Conservation (phyloP, 2,113 vertebrate species). For the Actinemys pallida region DNA sequence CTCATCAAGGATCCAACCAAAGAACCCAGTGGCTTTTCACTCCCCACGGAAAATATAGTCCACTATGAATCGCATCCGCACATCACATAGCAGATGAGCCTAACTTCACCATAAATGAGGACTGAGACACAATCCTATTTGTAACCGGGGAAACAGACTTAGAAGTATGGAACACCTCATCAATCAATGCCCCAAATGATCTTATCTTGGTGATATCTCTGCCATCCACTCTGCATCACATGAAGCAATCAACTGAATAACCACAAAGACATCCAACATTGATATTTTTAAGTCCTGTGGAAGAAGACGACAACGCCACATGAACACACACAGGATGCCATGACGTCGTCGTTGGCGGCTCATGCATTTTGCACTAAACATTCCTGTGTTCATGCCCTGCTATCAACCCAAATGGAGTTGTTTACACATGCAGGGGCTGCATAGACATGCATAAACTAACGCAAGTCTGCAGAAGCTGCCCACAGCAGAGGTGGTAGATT, state of each 20-base stretch:
- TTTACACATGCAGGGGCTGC: fast-evolving
- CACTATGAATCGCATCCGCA: neutral
- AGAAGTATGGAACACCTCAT: neutral
- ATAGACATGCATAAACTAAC: neutral
- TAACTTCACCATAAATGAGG: neutral
- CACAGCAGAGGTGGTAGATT: neutral
- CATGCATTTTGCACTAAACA: neutral
- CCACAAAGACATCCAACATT: neutral
- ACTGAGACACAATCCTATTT: neutral
- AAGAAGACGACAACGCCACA: neutral
- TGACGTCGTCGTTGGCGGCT: too few relatives aligned
- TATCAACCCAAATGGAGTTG: fast-evolving
- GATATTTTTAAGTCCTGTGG: neutral
- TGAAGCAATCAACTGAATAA: neutral
- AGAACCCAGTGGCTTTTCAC: neutral
- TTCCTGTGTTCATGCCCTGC: neutral
- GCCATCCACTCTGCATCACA: neutral
- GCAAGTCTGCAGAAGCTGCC: fast-evolving
- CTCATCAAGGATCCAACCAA: neutral
- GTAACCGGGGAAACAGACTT: neutral
- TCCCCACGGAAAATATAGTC: neutral
- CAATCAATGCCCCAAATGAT: neutral
- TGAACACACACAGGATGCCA: too few relatives aligned
- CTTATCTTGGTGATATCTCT: neutral
- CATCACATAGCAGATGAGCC: neutral